Conservation (phyloP, 2,888 invertebrate genomes). For the Microplitis manilae region DNA sequence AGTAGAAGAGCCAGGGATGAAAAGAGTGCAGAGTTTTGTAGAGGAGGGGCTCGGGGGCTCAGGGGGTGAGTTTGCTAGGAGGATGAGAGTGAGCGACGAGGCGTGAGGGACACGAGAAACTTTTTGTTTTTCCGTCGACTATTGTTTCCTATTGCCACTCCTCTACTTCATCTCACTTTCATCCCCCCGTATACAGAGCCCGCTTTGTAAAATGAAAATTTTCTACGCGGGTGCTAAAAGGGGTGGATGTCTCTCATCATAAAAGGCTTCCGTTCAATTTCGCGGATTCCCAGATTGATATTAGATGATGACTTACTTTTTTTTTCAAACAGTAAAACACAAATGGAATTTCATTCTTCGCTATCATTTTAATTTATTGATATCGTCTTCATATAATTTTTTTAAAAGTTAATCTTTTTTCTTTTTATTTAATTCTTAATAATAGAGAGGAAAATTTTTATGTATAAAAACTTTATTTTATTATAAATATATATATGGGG, state of each 20-base stretch:
- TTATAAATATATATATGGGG: too few species aligned
- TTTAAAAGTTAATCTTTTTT: too few species aligned
- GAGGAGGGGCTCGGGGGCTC: constrained; percentile 40
- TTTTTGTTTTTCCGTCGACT: constrained; percentile 69
- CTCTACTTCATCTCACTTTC: constrained; percentile 38
- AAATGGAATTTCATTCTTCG: too few species aligned
- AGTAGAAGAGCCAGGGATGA: constrained; percentile 42
- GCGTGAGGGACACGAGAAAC: constrained; percentile 53
- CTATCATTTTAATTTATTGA: too few species aligned
- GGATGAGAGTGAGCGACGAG: constrained; percentile 46
- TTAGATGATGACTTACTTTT: constrained; percentile 48
- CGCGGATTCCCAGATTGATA: constrained; percentile 48
- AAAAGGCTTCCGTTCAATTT: constrained; percentile 65
- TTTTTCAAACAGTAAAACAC: too few species aligned
- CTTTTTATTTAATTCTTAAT: too few species aligned
- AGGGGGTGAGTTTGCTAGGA: constrained; percentile 41
- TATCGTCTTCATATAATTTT: too few species aligned
- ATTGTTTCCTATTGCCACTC: constrained; percentile 66
- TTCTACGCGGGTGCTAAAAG: constrained; percentile 42
- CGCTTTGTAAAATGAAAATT: constrained; percentile 50
- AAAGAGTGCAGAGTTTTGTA: constrained; percentile 32
- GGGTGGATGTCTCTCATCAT: constrained; percentile 54
- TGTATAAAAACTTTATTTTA: too few species aligned
- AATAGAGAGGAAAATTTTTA: too few species aligned
- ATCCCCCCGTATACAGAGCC: constrained; percentile 31